phyloP scores from a whole-genome alignment of 1,140 invertebrate genomes.

The Tetramorium parvispinum region DNA sequence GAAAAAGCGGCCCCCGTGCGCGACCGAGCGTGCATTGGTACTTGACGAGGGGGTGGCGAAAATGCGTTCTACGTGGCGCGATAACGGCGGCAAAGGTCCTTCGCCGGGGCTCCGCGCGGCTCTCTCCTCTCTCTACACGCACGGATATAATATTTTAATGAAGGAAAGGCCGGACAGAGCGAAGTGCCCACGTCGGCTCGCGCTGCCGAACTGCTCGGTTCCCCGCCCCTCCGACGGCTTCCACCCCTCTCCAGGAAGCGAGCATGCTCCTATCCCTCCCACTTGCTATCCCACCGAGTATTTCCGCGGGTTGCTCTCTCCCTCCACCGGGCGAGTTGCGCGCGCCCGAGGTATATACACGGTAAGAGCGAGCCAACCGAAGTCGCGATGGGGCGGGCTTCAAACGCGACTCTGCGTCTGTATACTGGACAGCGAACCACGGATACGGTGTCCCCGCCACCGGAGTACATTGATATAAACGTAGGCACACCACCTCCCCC shows the following conservation, averaged over 20 bases:
- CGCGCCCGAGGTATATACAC: background rate
- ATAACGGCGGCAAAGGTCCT: conserved; percentile 64
- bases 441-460: too few species aligned
- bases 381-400: background rate
- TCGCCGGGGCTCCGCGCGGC: conserved; percentile 65
- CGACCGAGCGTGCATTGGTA: conserved; percentile 49
- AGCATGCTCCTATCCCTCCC: conserved; percentile 18
- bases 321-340: background rate
- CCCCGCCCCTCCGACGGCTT: conserved; percentile 82
- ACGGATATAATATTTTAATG: conserved; percentile 84
- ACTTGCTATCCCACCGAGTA: background rate
- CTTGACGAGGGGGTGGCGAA: conserved; percentile 62
- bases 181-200: conserved; percentile 86
- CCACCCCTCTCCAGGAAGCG: conserved; percentile 65
- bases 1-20: conserved; percentile 61
- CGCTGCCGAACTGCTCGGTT: conserved; percentile 85
- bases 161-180: conserved; percentile 84
- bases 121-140: conserved; percentile 69
- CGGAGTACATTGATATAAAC: conserved; percentile 12
- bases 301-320: conserved; percentile 15
- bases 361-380: too few species aligned
- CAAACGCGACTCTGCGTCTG: too few species aligned
- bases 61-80: conserved; percentile 70
- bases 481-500: too few species aligned
- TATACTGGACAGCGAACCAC: too few species aligned